Evolutionary conservation across 2,113 vertebrate species (phyloP).

Genomic region (Pseudorectes ferrugineus): DNA sequence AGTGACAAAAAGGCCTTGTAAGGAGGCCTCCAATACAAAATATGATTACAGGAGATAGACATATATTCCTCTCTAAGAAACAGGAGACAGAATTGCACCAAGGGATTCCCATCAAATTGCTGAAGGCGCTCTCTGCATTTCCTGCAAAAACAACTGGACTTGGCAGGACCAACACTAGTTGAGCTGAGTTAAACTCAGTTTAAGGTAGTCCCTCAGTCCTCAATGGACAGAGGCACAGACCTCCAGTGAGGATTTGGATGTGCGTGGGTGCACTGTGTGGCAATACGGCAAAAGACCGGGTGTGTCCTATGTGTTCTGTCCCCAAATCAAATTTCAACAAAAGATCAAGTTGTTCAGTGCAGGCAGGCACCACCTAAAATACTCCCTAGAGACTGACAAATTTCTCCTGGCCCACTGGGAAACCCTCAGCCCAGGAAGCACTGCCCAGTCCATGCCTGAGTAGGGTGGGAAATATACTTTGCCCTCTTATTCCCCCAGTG

Average conservation of each 20-base stretch:
- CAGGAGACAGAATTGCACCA: background rate
- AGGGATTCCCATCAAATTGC: background rate
- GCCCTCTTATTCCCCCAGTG: conserved; percentile 1
- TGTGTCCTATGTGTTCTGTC: accelerated
- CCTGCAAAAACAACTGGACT: background rate
- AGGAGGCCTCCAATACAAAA: background rate
- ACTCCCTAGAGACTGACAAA: background rate
- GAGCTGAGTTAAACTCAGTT: background rate
- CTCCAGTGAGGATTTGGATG: background rate
- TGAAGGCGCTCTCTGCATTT: background rate
- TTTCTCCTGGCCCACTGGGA: background rate
- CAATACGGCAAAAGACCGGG: accelerated
- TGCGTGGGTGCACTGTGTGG: accelerated
- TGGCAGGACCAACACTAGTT: accelerated
- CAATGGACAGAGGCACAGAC: background rate
- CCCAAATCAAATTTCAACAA: background rate
- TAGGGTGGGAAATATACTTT: background rate
- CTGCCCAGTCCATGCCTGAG: background rate
- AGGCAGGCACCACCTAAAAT: background rate
- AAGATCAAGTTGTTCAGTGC: background rate
- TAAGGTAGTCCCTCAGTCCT: background rate
- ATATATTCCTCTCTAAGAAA: background rate
- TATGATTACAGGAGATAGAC: background rate
- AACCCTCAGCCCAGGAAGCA: background rate
- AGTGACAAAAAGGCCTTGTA: background rate